Evolutionary conservation across 2,797 vertebrate species (phyloP).

Genomic region (Leuciscus waleckii): DNA sequence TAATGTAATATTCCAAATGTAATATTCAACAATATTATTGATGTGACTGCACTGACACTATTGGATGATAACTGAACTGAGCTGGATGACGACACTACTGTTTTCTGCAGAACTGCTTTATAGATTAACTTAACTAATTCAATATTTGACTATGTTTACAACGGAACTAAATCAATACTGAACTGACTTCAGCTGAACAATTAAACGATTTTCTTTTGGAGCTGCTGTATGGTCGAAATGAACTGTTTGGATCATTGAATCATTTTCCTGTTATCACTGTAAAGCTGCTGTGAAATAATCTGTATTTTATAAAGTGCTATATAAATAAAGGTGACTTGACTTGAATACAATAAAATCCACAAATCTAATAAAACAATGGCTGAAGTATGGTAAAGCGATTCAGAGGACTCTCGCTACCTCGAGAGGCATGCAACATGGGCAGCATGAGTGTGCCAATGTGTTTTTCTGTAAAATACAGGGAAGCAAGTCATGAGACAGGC

Average conservation of each 20-base stretch:
- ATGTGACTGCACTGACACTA: too few species aligned
- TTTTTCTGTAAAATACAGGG: conserved; percentile 54
- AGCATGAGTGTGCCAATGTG: conserved; percentile 32
- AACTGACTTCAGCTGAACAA: too few species aligned
- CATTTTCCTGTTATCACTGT: background rate
- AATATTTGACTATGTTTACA: too few species aligned
- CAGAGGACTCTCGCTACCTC: background rate
- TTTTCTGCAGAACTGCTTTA: too few species aligned
- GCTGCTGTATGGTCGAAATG: too few species aligned
- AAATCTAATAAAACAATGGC: background rate
- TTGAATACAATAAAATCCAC: background rate
- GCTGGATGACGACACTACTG: too few species aligned
- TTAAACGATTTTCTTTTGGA: too few species aligned
- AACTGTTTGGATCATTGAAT: background rate
- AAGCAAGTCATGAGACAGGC: conserved; percentile 43
- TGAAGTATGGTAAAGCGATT: background rate
- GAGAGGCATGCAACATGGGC: background rate
- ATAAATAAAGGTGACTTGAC: background rate
- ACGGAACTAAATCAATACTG: too few species aligned
- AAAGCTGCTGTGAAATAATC: background rate
- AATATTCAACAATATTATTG: too few species aligned
- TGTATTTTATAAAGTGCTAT: background rate
- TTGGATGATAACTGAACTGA: too few species aligned
- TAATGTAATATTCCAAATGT: too few species aligned
- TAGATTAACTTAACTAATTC: too few species aligned